phyloP scores from a whole-genome alignment of 2,113 vertebrate genomes.

The Lota lota region DNA sequence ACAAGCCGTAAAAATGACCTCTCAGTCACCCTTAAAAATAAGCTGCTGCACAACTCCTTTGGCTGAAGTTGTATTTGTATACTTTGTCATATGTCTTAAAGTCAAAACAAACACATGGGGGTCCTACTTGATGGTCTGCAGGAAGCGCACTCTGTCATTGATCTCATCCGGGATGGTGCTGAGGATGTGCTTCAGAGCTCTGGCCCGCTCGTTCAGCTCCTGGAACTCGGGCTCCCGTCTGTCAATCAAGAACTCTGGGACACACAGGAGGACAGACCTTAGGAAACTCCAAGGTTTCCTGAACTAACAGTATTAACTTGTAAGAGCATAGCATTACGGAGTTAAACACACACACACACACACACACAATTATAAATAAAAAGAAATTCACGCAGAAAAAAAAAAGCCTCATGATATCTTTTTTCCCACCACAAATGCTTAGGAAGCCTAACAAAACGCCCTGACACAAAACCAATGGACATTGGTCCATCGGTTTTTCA shows the following conservation, averaged over 20 bases:
- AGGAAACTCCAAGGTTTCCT: too few relatives aligned
- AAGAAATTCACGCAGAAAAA: not conserved
- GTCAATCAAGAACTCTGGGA: slow-evolving; percentile 91
- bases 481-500: slow-evolving; percentile 22
- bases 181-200: slow-evolving; percentile 91
- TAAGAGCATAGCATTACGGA: not conserved
- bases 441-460: too few relatives aligned
- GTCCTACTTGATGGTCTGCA: slow-evolving; percentile 94
- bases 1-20: too few relatives aligned
- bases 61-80: not conserved
- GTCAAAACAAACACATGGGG: not conserved
- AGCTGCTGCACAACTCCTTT: not conserved
- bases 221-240: slow-evolving; percentile 90
- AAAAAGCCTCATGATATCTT: not conserved
- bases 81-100: too few relatives aligned
- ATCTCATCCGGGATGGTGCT: slow-evolving; percentile 97
- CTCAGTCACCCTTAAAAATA: too few relatives aligned
- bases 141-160: slow-evolving; percentile 88
- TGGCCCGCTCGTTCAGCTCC: slow-evolving; percentile 91
- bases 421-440: too few relatives aligned
- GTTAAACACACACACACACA: not conserved
- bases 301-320: not conserved
- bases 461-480: slow-evolving; percentile 1
- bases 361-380: not conserved
- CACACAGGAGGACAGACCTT: slow-evolving; percentile 5